Conservation (phyloP, 2,888 invertebrate species). For the Meiosimyza platycephala region DNA sequence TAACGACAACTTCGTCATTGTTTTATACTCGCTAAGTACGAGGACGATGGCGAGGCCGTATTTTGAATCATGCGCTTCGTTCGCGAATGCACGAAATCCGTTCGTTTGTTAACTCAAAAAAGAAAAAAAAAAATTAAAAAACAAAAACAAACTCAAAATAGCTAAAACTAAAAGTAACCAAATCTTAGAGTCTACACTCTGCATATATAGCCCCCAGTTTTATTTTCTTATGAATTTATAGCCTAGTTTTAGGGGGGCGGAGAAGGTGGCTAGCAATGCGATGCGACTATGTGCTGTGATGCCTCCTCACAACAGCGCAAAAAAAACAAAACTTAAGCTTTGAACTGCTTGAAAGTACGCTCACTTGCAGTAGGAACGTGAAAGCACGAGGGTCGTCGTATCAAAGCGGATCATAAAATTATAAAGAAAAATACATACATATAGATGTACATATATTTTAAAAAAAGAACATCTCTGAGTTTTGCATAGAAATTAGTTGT, state of each 20-base stretch:
- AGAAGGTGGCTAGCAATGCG: conserved; percentile 4
- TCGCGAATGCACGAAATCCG: conserved; percentile 31
- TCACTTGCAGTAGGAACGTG: conserved; percentile 64
- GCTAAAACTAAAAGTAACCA: conserved; percentile 22
- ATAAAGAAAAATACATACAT: neutral
- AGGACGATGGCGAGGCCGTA: conserved; percentile 41
- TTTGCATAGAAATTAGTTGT: conserved; percentile 31
- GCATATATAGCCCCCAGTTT: conserved; percentile 14
- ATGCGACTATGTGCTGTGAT: conserved; percentile 54
- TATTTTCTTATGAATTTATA: conserved; percentile 24
- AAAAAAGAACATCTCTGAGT: conserved; percentile 8
- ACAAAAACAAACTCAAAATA: neutral
- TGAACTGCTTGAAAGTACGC: conserved; percentile 57
- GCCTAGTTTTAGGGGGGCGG: conserved; percentile 28
- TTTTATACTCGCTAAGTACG: conserved; percentile 45
- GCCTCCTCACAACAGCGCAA: conserved; percentile 27
- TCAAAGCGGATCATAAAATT: conserved; percentile 28
- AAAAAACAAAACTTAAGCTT: conserved; percentile 62
- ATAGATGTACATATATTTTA: neutral
- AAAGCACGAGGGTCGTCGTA: conserved; percentile 60
- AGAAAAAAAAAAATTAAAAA: conserved; percentile 15
- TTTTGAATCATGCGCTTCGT: conserved; percentile 41
- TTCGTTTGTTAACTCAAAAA: neutral
- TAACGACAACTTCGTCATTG: conserved; percentile 48
- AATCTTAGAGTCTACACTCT: conserved; percentile 37